These are phyloP conservation scores for Heliopora coerulea DNA, from an alignment of 92 coral and sea anemone species.

Conservation along the genomic window DNA sequence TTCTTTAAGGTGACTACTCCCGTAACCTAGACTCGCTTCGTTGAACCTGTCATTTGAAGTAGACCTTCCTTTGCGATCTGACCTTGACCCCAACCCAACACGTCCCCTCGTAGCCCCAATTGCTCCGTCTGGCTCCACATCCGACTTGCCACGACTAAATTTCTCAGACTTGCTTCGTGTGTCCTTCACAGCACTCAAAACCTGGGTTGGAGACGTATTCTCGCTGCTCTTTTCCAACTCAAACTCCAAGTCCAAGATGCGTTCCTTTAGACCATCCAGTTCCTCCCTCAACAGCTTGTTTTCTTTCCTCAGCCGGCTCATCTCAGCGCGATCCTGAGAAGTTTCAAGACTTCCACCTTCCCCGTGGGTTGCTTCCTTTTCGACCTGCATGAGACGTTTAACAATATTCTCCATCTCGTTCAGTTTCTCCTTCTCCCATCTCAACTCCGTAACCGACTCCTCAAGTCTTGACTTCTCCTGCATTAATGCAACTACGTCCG, in stretches of 20 bases:
- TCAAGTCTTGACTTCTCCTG: conserved; percentile 69
- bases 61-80: background rate
- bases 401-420: conserved; percentile 70
- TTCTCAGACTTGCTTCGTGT: conserved; percentile 11
- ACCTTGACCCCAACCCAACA: conserved; percentile 6
- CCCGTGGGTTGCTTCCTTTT: conserved; percentile 53
- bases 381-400: conserved; percentile 70
- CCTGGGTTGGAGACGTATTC: conserved; percentile 25
- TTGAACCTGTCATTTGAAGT: background rate
- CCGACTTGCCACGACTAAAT: conserved; percentile 1
- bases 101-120: conserved; percentile 1
- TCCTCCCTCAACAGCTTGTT: conserved; percentile 19
- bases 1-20: conserved; percentile 1
- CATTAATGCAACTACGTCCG: conserved; percentile 57
- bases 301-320: conserved; percentile 14
- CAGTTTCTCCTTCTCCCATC: conserved; percentile 64
- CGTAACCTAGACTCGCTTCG: background rate
- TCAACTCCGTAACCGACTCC: conserved; percentile 58
- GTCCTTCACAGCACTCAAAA: conserved; percentile 33
- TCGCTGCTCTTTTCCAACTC: conserved; percentile 24
- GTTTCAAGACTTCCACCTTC: background rate
- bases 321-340: conserved; percentile 1
- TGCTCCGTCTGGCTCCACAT: conserved; percentile 10
- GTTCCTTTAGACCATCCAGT: conserved; percentile 51
- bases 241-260: conserved; percentile 65